Evolutionary conservation across 2,888 invertebrate genomes (phyloP).

Genomic region (Hydrotaea cyrtoneurina): DNA sequence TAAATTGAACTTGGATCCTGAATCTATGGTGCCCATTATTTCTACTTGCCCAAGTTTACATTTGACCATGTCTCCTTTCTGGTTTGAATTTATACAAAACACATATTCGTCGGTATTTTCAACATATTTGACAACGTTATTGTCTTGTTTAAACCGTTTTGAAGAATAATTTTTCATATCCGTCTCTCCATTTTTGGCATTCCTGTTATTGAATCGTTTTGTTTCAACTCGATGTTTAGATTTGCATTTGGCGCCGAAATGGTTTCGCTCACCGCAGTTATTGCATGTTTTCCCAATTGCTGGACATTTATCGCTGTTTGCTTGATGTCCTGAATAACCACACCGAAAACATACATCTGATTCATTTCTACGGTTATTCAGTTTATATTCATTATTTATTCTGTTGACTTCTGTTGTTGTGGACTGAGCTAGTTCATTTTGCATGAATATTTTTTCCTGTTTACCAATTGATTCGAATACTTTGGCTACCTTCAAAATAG

Average conservation of each 20-base stretch:
- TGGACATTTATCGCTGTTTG: neutral
- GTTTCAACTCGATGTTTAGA: neutral
- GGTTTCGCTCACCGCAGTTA: neutral
- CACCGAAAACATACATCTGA: neutral
- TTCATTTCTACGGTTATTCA: neutral
- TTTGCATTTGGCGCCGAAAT: constrained; percentile 1
- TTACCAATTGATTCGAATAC: neutral
- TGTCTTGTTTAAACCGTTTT: neutral
- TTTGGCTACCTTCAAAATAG: neutral
- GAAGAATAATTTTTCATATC: neutral
- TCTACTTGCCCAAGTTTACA: neutral
- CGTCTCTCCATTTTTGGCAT: neutral
- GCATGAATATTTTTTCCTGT: neutral
- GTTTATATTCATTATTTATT: neutral
- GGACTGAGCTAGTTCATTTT: no score
- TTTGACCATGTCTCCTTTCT: neutral
- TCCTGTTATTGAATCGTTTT: neutral
- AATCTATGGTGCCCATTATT: neutral
- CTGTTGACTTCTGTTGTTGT: no score
- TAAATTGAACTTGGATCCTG: neutral
- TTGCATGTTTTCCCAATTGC: neutral
- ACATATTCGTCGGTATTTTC: neutral
- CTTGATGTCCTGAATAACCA: neutral
- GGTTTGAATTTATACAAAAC: neutral
- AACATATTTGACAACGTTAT: neutral